A percentile compares a stretch with the other conserved stretches of the same genome.
These are phyloP conservation scores for Callochromis pleurospilus DNA, from an alignment of 2,113 vertebrate species.

Conservation along the genomic window DNA sequence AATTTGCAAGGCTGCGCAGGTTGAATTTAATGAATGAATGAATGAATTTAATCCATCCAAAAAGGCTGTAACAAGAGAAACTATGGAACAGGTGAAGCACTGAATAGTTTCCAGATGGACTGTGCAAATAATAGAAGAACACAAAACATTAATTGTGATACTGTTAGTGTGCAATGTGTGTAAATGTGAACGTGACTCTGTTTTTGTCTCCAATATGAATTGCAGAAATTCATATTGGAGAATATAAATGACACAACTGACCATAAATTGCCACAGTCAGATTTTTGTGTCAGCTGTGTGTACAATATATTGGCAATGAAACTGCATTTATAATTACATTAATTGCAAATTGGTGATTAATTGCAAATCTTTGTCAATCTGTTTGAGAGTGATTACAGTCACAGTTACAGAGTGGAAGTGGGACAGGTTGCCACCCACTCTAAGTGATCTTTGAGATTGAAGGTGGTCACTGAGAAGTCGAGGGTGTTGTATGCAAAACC, in stretches of 20 bases:
- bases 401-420: not conserved
- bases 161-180: not conserved
- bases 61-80: not conserved
- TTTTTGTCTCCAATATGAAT: not conserved
- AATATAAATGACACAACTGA: not conserved
- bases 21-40: not conserved
- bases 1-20: not conserved
- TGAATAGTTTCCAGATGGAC: not conserved
- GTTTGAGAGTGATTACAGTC: not conserved
- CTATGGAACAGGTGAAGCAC: not conserved
- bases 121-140: not conserved
- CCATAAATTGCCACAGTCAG: not conserved
- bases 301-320: not conserved
- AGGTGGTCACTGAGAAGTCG: not conserved
- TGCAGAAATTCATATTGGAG: not conserved
- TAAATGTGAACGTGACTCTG: not conserved
- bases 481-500: not conserved
- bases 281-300: not conserved
- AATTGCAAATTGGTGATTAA: not conserved
- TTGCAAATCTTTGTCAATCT: not conserved
- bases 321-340: not conserved
- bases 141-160: not conserved
- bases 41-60: not conserved
- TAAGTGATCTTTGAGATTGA: not conserved
- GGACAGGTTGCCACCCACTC: not conserved